Percentiles rank a stretch among this genome's conserved stretches.
These are phyloP conservation scores for Chionoecetes opilio DNA, from an alignment of 1,140 invertebrate genomes.

Conservation along the genomic window DNA sequence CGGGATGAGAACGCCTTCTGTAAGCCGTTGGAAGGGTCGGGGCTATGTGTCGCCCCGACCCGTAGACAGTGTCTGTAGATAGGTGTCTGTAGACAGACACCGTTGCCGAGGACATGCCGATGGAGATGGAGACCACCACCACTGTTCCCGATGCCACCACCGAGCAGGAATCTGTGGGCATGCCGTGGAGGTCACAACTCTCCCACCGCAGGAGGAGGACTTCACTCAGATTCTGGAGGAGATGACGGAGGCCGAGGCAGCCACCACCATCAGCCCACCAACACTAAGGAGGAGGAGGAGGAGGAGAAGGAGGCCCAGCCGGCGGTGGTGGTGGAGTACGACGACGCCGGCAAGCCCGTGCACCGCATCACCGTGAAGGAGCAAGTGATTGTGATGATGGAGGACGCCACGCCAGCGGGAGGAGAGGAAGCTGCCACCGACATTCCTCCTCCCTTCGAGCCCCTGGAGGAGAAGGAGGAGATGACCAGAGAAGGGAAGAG, in stretches of 20 bases:
- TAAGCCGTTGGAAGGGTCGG: no score
- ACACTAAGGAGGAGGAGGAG: conserved; percentile 3
- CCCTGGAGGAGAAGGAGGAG: conserved; percentile 23
- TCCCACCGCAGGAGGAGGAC: background rate
- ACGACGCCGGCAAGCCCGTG: conserved; percentile 51
- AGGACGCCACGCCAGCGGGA: background rate
- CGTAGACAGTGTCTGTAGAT: no score
- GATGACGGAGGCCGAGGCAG: background rate
- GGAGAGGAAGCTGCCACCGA: conserved; percentile 22
- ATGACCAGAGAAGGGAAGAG: conserved; percentile 67
- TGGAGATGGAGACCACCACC: background rate
- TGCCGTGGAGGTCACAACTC: background rate
- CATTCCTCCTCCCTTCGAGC: background rate
- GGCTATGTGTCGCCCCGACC: no score
- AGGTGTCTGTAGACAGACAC: background rate
- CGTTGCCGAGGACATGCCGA: background rate
- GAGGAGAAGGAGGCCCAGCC: background rate
- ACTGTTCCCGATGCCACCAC: no score
- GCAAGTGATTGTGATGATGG: conserved; percentile 49
- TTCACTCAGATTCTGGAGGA: background rate
- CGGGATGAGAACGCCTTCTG: background rate
- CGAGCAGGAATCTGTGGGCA: background rate
- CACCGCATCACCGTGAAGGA: conserved; percentile 66
- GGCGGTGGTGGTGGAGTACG: conserved; percentile 63
- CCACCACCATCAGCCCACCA: background rate